These are phyloP conservation scores for Tetanocera ferruginea DNA, from an alignment of 2,888 invertebrate species.

Conservation along the genomic window DNA sequence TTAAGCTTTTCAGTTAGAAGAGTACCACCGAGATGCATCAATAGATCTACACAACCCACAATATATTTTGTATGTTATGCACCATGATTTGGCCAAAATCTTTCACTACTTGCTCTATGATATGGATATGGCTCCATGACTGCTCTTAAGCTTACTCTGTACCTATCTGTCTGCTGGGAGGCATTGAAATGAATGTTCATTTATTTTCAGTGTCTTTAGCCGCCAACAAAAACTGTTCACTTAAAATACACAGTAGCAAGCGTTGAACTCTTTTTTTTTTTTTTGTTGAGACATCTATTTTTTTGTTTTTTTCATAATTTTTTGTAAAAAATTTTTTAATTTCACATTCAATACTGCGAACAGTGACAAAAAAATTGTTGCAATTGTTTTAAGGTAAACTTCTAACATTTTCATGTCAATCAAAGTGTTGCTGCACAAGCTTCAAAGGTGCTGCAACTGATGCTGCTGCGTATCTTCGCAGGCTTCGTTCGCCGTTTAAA, in stretches of 20 bases:
- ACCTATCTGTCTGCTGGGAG: too few relatives aligned
- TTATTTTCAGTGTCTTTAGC: not conserved
- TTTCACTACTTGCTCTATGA: too few relatives aligned
- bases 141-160: too few relatives aligned
- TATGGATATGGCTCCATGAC: too few relatives aligned
- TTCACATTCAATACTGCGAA: slow-evolving; percentile 10
- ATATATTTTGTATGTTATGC: too few relatives aligned
- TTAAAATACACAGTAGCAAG: not conserved
- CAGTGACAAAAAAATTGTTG: slow-evolving; percentile 53
- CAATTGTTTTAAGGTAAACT: slow-evolving; percentile 68
- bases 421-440: slow-evolving; percentile 40
- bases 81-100: too few relatives aligned
- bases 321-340: slow-evolving; percentile 38
- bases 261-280: not conserved
- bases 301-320: slow-evolving; percentile 3
- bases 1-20: too few relatives aligned
- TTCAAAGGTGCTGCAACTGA: not conserved
- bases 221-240: not conserved
- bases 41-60: too few relatives aligned
- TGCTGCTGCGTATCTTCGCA: not conserved
- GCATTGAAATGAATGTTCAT: not conserved
- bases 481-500: not conserved
- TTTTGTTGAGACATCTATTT: slow-evolving; percentile 4
- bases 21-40: too few relatives aligned
- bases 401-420: slow-evolving; percentile 68